Evolutionary conservation across 64 coral and sea anemone genomes (phyloP).

Genomic region (Montipora sp.): DNA sequence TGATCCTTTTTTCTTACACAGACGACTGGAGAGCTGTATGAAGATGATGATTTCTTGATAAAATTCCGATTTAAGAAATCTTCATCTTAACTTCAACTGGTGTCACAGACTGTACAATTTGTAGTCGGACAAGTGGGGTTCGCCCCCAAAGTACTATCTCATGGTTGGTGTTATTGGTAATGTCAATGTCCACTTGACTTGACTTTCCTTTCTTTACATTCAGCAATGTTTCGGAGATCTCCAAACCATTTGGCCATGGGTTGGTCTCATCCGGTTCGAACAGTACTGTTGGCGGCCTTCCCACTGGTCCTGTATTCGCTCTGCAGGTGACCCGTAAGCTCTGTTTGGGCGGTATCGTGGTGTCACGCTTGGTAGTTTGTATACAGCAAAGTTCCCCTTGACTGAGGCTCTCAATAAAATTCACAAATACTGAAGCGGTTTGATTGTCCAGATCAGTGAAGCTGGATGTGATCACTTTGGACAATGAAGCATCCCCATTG

Average conservation of each 20-base stretch:
- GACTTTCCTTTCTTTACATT: slow-evolving; percentile 12
- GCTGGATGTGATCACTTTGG: slow-evolving; percentile 8
- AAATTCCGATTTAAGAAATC: slow-evolving; percentile 66
- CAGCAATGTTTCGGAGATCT: background rate
- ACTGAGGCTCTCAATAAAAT: too few species aligned
- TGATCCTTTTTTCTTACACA: slow-evolving; percentile 77
- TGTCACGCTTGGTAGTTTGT: too few species aligned
- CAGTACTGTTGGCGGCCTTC: slow-evolving; percentile 34
- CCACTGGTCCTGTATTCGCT: slow-evolving; percentile 68
- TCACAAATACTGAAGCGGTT: slow-evolving; percentile 51
- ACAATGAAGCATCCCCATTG: slow-evolving; percentile 20
- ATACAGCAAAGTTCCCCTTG: too few species aligned
- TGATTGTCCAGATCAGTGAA: slow-evolving; percentile 36
- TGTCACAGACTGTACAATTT: slow-evolving; percentile 18
- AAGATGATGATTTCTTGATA: slow-evolving; percentile 65
- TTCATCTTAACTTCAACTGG: slow-evolving; percentile 46
- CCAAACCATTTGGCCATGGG: too few species aligned
- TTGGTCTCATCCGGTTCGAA: background rate
- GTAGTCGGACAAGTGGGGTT: background rate
- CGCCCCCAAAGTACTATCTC: background rate
- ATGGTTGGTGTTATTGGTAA: background rate
- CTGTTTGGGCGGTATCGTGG: slow-evolving; percentile 50
- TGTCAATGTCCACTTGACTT: background rate
- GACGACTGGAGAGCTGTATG: slow-evolving; percentile 76
- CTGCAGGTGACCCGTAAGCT: slow-evolving; percentile 46